Base-by-base conservation (phyloP, 1,140 invertebrate genomes). In the Drosophila rhopaloa region DNA sequence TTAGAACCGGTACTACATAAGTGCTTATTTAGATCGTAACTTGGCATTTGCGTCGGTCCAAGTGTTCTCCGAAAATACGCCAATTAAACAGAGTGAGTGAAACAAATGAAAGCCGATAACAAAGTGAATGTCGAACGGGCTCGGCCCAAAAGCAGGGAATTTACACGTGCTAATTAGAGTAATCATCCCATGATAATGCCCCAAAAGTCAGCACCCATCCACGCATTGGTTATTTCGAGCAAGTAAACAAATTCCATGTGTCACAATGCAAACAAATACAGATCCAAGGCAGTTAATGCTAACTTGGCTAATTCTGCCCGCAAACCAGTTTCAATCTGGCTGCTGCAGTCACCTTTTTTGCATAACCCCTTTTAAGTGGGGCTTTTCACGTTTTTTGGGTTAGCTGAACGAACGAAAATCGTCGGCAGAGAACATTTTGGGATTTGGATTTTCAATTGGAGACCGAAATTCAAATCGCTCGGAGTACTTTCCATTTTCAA, bases 231-330 rank as follows among this genome's bases (percentile, higher is more conserved):
- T 72, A 71, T 50, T 72, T 58, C 43, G 44, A 24, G 55, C 38
- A 58, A 53, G 35, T 60, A 73, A 73, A 53, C 40, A 58, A 56
- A 79, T 46, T 56, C 53, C 43, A 24, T 59, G 60, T 77, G 73
- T 77, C 71, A 55, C 71, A 78, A 57, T 65, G 54, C 73, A 57
- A 58, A 76, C 79, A 68, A 86, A 78, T 76, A 59, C 59, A 46
- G 53, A 66, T 53, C 35, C 51, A 48, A 48, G 63, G 48, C 65
- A 62, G 60, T 56, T 82, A 62, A 67, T 81, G 59, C 66, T 60
- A 67, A 76, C 79, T 80, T 83, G 84, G 83, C 79, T 83, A 83
- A 86, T 86, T 86, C 84, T 89, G 84, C 76, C 70, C 16, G 48
- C 41, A 85, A 85, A 85, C 82, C 82, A 88, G 82, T 85, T 88